These are phyloP conservation scores for Phyllotreta cruciferae DNA, from an alignment of 2,888 invertebrate genomes.

Conservation along the genomic window DNA sequence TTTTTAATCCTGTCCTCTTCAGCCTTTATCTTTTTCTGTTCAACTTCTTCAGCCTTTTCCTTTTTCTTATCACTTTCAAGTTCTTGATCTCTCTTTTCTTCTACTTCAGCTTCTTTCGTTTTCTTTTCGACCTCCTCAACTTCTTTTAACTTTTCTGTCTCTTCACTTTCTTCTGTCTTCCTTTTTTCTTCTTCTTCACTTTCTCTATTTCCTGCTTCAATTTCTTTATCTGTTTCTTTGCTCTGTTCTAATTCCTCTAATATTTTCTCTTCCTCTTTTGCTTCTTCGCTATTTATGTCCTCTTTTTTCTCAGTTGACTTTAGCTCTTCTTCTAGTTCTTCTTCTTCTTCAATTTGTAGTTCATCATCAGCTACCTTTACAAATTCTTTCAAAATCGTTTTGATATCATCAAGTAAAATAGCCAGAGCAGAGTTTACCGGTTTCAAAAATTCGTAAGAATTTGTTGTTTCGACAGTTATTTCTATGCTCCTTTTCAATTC, in stretches of 20 bases:
- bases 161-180: slow-evolving; percentile 27
- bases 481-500: slow-evolving; percentile 22
- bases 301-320: slow-evolving; percentile 14
- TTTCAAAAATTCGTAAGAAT: slow-evolving; percentile 19
- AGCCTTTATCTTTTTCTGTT: slow-evolving; percentile 27
- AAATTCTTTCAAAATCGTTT: slow-evolving; percentile 16
- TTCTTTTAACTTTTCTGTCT: not conserved
- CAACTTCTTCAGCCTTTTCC: slow-evolving; percentile 28
- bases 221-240: slow-evolving; percentile 24
- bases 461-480: slow-evolving; percentile 15
- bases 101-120: slow-evolving; percentile 19
- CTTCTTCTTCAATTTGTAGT: slow-evolving; percentile 12
- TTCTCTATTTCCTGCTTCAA: slow-evolving; percentile 12
- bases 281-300: slow-evolving; percentile 17
- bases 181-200: slow-evolving; percentile 25
- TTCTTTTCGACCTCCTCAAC: slow-evolving; percentile 36
- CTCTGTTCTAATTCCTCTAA: slow-evolving; percentile 32
- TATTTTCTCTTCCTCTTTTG: slow-evolving; percentile 19
- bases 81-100: slow-evolving; percentile 31
- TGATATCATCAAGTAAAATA: slow-evolving; percentile 23
- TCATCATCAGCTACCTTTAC: slow-evolving; percentile 23
- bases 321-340: slow-evolving; percentile 22
- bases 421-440: slow-evolving; percentile 26
- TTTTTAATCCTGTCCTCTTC: slow-evolving; percentile 29
- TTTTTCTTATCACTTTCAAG: slow-evolving; percentile 33